Conservation (phyloP, 2,797 vertebrate genomes). For the Sparus aurata region DNA sequence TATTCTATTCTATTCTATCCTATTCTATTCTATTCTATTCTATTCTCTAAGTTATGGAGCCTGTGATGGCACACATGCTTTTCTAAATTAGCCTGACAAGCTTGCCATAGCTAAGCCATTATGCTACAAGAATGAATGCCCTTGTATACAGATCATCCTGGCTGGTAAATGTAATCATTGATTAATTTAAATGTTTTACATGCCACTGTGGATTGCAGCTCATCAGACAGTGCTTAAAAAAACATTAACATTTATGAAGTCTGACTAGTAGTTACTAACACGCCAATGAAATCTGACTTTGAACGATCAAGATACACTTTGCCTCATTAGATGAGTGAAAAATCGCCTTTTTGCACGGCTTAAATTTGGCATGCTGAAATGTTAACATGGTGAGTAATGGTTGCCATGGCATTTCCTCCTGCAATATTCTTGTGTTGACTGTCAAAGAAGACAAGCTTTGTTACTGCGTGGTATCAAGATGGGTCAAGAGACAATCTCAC, state of each 20-base stretch:
- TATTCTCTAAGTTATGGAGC: background rate
- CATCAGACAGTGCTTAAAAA: background rate
- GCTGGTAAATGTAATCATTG: background rate
- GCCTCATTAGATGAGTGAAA: background rate
- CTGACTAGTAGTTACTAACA: background rate
- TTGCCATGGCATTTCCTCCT: conserved; percentile 19
- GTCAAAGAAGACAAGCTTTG: conserved; percentile 27
- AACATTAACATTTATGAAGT: background rate
- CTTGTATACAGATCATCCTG: background rate
- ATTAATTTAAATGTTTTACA: background rate
- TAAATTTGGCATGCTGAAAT: background rate
- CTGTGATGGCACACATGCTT: background rate
- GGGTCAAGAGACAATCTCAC: background rate
- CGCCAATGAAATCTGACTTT: conserved; percentile 2
- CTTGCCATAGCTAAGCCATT: background rate
- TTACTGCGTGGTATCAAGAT: conserved; percentile 17
- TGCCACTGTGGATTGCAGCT: background rate
- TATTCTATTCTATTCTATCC: background rate
- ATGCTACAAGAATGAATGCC: background rate
- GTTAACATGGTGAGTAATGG: conserved; percentile 14
- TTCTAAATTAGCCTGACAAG: background rate
- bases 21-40: background rate
- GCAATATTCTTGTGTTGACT: conserved; percentile 7
- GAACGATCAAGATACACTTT: background rate
- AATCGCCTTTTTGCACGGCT: background rate